phyloP scores from a whole-genome alignment of 2,797 vertebrate genomes.

The Oreortyx pictus region DNA sequence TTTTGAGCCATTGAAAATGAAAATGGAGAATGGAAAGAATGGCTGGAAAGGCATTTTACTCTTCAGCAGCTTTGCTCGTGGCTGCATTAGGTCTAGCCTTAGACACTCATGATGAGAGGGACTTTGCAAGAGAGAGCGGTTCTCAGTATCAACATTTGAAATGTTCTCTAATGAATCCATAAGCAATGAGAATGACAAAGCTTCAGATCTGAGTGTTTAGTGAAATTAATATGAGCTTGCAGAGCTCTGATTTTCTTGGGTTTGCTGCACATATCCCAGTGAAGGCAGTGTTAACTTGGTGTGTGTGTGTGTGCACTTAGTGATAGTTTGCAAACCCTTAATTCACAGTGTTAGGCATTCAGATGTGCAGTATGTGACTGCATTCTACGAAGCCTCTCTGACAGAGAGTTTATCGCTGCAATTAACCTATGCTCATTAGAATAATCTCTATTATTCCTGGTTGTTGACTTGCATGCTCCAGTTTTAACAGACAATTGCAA shows the following conservation, averaged over 20 bases:
- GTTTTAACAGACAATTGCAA: background rate
- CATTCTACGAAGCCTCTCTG: background rate
- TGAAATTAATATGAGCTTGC: background rate
- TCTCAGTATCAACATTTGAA: background rate
- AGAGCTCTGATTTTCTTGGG: conserved; percentile 2
- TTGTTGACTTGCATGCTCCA: background rate
- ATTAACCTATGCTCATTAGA: background rate
- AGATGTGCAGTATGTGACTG: background rate
- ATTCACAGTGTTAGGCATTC: background rate
- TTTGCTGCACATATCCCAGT: background rate
- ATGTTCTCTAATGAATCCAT: background rate
- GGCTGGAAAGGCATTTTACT: background rate
- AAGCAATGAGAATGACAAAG: background rate
- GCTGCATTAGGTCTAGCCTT: background rate
- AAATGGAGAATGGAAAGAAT: background rate
- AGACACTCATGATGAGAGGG: background rate
- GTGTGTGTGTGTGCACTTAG: too few relatives aligned
- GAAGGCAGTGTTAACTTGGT: background rate
- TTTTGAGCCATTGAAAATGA: conserved; percentile 56
- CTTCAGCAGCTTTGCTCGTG: conserved; percentile 21
- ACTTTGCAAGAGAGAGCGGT: background rate
- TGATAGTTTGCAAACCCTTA: background rate
- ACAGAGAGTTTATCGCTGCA: background rate
- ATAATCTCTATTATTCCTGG: background rate
- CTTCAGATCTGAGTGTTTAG: background rate